These are phyloP conservation scores for Cirrhinus mrigala DNA, from an alignment of 2,797 vertebrate genomes.

Conservation along the genomic window DNA sequence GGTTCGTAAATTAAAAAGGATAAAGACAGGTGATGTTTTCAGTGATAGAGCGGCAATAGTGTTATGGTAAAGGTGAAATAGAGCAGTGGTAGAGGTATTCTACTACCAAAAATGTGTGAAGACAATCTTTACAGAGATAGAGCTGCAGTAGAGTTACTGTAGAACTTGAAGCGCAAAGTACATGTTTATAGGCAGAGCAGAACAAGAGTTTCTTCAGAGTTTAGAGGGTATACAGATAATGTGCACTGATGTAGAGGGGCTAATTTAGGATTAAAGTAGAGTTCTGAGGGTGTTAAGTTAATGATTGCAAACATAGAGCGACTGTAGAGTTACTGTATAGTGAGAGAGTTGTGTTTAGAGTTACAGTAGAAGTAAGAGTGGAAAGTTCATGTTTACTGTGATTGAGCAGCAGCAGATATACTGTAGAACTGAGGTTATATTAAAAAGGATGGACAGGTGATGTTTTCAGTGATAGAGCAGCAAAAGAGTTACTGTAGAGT, in stretches of 20 bases:
- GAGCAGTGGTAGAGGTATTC: background rate
- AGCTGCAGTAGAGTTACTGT: background rate
- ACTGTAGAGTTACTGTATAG: background rate
- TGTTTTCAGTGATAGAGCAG: background rate
- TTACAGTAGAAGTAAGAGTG: background rate
- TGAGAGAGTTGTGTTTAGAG: no score
- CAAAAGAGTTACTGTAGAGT: background rate
- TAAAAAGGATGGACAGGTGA: background rate
- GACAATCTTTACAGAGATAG: background rate
- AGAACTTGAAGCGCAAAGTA: background rate
- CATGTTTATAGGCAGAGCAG: background rate
- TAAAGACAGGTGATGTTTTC: background rate
- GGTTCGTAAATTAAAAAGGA: background rate
- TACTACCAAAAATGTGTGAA: background rate
- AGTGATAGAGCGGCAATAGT: constrained; percentile 43
- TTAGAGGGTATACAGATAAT: background rate
- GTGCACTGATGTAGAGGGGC: background rate
- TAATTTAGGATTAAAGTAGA: background rate
- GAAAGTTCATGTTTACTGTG: background rate
- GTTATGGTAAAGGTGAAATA: background rate
- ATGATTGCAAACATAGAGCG: no score
- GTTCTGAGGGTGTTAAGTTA: background rate
- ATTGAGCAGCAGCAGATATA: background rate
- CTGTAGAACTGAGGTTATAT: background rate
- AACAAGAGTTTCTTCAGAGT: background rate